Evolutionary conservation across 2,888 invertebrate genomes (phyloP).

Genomic region (Monochamus alternatus): DNA sequence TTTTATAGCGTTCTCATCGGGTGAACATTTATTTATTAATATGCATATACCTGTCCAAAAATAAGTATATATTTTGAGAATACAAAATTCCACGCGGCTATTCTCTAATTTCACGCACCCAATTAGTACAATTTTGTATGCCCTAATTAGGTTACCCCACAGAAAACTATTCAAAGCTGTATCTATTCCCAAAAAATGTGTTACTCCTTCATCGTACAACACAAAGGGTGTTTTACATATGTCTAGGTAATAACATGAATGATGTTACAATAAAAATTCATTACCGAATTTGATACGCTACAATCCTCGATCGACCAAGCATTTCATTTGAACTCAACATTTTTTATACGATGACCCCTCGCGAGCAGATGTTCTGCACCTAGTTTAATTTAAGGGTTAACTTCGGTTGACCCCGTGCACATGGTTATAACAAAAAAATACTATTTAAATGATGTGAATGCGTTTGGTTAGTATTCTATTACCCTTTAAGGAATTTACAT

Average conservation of each 20-base stretch:
- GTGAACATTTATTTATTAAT: too few species aligned
- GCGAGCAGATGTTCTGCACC: slow-evolving; percentile 55
- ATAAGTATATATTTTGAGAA: too few species aligned
- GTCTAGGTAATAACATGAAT: slow-evolving; percentile 57
- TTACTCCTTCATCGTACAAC: slow-evolving; percentile 4
- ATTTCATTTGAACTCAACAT: slow-evolving; percentile 44
- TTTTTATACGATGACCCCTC: slow-evolving; percentile 56
- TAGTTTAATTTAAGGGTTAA: slow-evolving; percentile 56
- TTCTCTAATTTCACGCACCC: slow-evolving; percentile 4
- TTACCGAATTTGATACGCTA: slow-evolving; percentile 61
- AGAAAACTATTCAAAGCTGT: slow-evolving; percentile 46
- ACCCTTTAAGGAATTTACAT: too few species aligned
- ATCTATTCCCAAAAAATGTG: slow-evolving; percentile 30
- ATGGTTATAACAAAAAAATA: slow-evolving; percentile 52
- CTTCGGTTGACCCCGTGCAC: slow-evolving; percentile 59
- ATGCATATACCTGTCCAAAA: too few species aligned
- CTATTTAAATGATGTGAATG: slow-evolving; percentile 45
- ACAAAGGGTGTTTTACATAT: slow-evolving; percentile 55
- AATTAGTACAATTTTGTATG: slow-evolving; percentile 29
- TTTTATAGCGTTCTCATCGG: too few species aligned
- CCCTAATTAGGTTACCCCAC: slow-evolving; percentile 22
- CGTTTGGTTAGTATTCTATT: slow-evolving; percentile 27
- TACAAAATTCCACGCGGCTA: neutral
- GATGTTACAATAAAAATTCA: slow-evolving; percentile 63
- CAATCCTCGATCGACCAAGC: slow-evolving; percentile 47